Evolutionary conservation across 2,113 vertebrate genomes (phyloP).

Genomic region (Gyps fulvus): DNA sequence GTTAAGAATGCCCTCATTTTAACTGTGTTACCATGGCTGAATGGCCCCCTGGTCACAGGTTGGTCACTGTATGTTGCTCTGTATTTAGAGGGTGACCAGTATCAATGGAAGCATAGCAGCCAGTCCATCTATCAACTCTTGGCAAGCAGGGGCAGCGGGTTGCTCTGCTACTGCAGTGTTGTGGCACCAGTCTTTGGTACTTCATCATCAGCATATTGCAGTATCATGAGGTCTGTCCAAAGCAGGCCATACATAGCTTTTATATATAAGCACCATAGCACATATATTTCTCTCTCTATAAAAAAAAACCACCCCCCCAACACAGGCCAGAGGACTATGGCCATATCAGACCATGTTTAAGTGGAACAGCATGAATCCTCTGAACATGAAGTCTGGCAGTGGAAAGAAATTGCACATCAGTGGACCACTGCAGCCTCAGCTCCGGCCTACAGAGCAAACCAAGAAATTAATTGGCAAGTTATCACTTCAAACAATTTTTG

Average conservation of each 20-base stretch:
- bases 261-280: accelerated
- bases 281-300: too few species aligned
- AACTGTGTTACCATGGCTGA: not conserved
- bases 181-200: not conserved
- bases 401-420: not conserved
- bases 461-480: not conserved
- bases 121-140: not conserved
- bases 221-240: not conserved
- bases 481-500: not conserved
- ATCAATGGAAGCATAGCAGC: not conserved
- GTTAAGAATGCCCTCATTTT: not conserved
- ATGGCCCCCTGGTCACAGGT: not conserved
- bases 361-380: not conserved
- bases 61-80: not conserved
- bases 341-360: not conserved
- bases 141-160: not conserved
- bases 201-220: not conserved
- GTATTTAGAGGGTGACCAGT: not conserved
- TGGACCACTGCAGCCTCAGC: not conserved
- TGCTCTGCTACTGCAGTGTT: not conserved
- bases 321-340: not conserved
- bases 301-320: not conserved
- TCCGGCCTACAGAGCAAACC: not conserved
- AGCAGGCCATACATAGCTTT: not conserved
- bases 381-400: not conserved